These are phyloP conservation scores for Nemotelus nigrinus DNA, from an alignment of 2,888 invertebrate genomes.

Conservation along the genomic window DNA sequence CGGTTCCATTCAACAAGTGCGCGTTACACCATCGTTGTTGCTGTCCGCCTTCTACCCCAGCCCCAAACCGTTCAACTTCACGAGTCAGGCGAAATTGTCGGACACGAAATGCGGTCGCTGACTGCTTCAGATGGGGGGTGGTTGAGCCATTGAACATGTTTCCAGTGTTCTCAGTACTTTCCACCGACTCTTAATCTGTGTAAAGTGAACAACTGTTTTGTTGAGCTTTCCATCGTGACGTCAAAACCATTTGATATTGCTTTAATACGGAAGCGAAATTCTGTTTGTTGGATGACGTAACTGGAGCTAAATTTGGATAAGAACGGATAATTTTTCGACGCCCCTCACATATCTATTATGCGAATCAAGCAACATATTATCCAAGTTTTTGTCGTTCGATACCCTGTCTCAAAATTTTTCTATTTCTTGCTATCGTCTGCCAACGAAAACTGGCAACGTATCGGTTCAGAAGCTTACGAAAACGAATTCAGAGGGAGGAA, in stretches of 20 bases:
- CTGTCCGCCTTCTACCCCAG: slow-evolving; percentile 12
- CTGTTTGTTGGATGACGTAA: too few relatives aligned
- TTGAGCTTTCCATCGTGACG: slow-evolving; percentile 28
- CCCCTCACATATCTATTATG: too few relatives aligned
- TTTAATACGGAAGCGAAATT: too few relatives aligned
- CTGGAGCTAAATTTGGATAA: too few relatives aligned
- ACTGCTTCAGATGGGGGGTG: slow-evolving; percentile 1
- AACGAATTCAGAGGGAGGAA: not conserved
- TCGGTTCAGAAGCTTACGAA: slow-evolving; percentile 1
- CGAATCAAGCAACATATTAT: too few relatives aligned
- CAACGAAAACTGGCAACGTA: slow-evolving; percentile 13
- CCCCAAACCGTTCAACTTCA: not conserved
- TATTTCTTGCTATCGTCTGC: too few relatives aligned
- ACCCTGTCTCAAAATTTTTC: too few relatives aligned
- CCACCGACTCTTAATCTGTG: not conserved
- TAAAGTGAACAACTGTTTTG: not conserved
- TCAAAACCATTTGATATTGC: not conserved
- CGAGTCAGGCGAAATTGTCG: slow-evolving; percentile 2
- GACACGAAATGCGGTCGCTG: slow-evolving; percentile 15
- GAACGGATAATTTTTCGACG: too few relatives aligned
- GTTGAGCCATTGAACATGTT: not conserved
- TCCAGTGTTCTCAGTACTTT: slow-evolving; percentile 21
- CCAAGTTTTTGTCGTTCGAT: too few relatives aligned
- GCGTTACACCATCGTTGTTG: slow-evolving; percentile 13
- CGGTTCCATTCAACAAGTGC: slow-evolving; percentile 49